Evolutionary conservation across 2,113 vertebrate species (phyloP), one percentile per base, ranked within the genome.

Genomic region (Menura novaehollandiae): DNA sequence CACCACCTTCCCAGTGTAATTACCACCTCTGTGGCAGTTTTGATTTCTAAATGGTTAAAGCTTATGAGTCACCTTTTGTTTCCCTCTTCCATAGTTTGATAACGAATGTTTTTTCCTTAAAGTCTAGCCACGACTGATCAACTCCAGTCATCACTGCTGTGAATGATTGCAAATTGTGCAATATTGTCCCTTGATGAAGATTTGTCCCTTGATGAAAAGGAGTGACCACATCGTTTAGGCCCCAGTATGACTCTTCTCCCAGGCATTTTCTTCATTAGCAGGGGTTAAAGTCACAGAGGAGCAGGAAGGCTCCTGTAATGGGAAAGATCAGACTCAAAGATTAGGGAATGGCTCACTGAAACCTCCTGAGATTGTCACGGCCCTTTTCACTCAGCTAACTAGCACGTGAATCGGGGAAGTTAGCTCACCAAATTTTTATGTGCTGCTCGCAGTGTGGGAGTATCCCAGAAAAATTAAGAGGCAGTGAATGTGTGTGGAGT

Each of bases 221-320:
- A 46, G 46, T 88, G 93, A 96, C 67, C 51, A 95, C 93, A 96
- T 85, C 0, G 0, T 58, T 86, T 1, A 9, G 24, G 51, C 47
- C 49, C 4, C 7, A 83, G 55, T 1, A 16, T 96, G 95, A 89
- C 46, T 94, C 62, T 76, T 59, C 71, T 94, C 27, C 19, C 24
- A 69, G 51, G 62, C 58, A 89, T 96, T 91, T 95, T 95, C 78
- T 94, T 96, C 62, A 76, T 93, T 82, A 89, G n/a, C 58, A 88
- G 32, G 21, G 53, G 58, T 88, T 82, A 95, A 95, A 96, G 74
- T 83, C 78, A 76, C 37, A 46, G 77, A 69, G 62, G 69, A 71
- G 53, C 16, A 71, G 73, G 49, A 91, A 85, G 27, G 44, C 26
- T 88, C 60, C 79, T 2, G 4, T 74, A 74, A 69, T 33, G 43